phyloP scores from a whole-genome alignment of 2,888 invertebrate species.

The Ophraella communa region DNA sequence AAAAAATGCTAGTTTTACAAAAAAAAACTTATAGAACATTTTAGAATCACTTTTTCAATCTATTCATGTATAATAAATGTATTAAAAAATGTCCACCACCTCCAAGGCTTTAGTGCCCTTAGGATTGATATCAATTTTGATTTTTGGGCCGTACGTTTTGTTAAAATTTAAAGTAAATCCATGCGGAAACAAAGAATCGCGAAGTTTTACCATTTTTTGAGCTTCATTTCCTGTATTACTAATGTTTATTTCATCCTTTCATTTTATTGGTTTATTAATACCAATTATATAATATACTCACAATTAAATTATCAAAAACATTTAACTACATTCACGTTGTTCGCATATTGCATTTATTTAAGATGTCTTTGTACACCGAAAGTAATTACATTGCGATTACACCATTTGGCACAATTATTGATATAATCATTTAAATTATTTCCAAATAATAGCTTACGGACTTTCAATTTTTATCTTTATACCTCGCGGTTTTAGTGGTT shows the following conservation, averaged over 20 bases:
- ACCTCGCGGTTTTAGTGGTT: conserved; percentile 4
- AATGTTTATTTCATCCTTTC: not conserved
- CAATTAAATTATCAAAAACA: not conserved
- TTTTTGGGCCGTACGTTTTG: no score
- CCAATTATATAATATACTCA: not conserved
- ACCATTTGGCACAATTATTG: conserved; percentile 9
- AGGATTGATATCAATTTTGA: no score
- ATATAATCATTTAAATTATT: conserved; percentile 16
- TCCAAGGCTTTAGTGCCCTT: no score
- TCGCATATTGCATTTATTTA: conserved; percentile 7
- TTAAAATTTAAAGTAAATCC: no score
- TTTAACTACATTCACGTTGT: not conserved
- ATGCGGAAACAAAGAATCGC: no score
- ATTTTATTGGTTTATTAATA: not conserved
- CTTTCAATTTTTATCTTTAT: conserved; percentile 15
- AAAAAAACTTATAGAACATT: no score
- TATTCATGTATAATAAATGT: not conserved
- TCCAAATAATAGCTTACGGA: conserved; percentile 8
- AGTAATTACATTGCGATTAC: conserved; percentile 4
- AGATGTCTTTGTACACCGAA: conserved; percentile 12
- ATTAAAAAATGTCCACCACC: no score
- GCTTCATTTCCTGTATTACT: not conserved
- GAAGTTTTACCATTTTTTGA: not conserved
- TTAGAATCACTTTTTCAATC: no score
- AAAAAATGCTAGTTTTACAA: no score